phyloP scores from a whole-genome alignment of 2,113 vertebrate species.

The Channa maculata region DNA sequence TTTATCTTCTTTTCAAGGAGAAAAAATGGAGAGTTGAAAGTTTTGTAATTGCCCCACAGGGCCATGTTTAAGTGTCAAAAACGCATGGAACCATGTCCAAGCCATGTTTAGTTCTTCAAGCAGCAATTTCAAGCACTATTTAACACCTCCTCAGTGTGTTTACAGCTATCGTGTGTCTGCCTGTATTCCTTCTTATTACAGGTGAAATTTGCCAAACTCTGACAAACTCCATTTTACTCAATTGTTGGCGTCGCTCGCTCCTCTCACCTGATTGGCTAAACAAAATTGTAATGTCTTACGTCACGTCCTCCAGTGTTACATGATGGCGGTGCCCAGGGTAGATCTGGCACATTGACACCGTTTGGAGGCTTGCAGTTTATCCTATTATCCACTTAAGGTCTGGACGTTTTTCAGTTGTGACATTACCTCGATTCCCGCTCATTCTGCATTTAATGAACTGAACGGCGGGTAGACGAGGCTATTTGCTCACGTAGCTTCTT shows the following conservation, averaged over 20 bases:
- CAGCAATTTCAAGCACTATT: too few relatives aligned
- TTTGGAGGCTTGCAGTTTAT: background rate
- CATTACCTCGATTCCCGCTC: background rate
- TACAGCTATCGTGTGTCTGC: too few relatives aligned
- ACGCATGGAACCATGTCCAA: too few relatives aligned
- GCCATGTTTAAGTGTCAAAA: too few relatives aligned
- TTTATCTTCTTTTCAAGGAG: too few relatives aligned
- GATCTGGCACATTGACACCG: conserved; percentile 57
- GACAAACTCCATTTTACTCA: conserved; percentile 59
- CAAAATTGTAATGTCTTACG: fast-evolving
- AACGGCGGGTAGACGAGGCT: conserved; percentile 30
- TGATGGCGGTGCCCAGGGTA: conserved; percentile 70
- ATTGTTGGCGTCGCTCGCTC: conserved; percentile 13
- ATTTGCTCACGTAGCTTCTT: background rate
- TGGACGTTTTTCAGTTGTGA: background rate
- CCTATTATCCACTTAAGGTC: background rate
- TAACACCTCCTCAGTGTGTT: too few relatives aligned
- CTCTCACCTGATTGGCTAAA: conserved; percentile 47
- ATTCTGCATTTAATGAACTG: conserved; percentile 1
- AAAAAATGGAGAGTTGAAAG: too few relatives aligned
- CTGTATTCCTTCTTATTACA: background rate
- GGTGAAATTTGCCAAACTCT: conserved; percentile 30
- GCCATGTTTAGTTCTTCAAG: too few relatives aligned
- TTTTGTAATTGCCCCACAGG: too few relatives aligned
- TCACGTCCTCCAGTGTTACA: conserved; percentile 44